Base-by-base conservation (phyloP, 64 coral and sea anemone genomes). In the Montipora foliosa region DNA sequence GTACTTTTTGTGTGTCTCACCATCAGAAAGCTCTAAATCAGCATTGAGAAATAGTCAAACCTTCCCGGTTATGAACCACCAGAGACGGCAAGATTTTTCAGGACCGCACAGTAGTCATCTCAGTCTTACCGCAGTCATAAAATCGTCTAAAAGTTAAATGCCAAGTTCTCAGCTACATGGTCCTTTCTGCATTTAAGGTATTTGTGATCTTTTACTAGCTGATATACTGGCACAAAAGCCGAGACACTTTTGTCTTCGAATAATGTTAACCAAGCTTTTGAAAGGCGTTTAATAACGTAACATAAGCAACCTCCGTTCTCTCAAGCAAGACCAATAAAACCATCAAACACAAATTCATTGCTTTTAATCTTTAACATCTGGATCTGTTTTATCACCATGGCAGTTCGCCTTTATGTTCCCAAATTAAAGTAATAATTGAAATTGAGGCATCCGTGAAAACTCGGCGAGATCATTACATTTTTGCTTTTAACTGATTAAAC, bases 401-500 rank as follows among this genome's bases (percentile, higher is more conserved):
- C 15, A 13, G 46, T 78, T 29, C 15, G 14, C 76, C 16, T 29
- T 17, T 78, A 48, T 78, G 45, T 15, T 46, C 47, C 44, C 19
- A 16, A 24, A n/a, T 21, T 64, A 8, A 10, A 76, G 2, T 24
- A 0, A 24, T 24, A 76, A 45, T 44, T 8, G 7, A 22, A 76
- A 76, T 13, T 76, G 21, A 46, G 9, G 19, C 45, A 8, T 49
- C 14, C 80, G 25, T 62, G 58, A 82, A 44, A 61, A 62, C 47
- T 64, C 60, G 60, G 60, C 13, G 5, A 82, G 29, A 12, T 25
- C n/a, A 24, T 58, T 82, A 22, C 4, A 45, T 44, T 53, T 64
- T 82, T 66, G 53, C 24, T 82, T 82, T 57, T 24, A 66, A 64
- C 24, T 24, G 24, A 82, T 64, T 82, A 46, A 62, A 82, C 57